These are phyloP conservation scores for Sebastes nivosus DNA, from an alignment of 2,797 vertebrate species.

Conservation along the genomic window DNA sequence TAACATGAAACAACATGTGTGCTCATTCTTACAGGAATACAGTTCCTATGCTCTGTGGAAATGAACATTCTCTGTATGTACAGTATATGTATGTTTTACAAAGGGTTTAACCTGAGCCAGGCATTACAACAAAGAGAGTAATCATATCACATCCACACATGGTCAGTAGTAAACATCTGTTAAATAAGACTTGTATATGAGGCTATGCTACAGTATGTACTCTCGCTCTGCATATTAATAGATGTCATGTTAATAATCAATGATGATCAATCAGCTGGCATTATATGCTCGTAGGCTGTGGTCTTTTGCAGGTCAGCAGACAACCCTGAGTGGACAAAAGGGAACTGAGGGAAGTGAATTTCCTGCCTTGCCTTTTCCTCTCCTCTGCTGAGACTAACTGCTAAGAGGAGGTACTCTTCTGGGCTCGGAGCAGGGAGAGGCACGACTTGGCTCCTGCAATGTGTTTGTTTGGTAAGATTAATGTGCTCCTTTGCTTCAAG, in stretches of 20 bases:
- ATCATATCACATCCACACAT: too few species aligned
- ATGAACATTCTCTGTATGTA: too few species aligned
- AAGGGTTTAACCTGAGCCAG: too few species aligned
- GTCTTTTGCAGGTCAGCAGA: constrained; percentile 21
- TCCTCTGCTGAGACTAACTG: constrained; percentile 37
- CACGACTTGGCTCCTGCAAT: constrained; percentile 9
- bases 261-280: background rate
- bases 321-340: constrained; percentile 54
- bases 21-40: too few species aligned
- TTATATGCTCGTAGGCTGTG: background rate
- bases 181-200: too few species aligned
- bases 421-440: constrained; percentile 5
- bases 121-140: too few species aligned
- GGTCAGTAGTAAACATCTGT: too few species aligned
- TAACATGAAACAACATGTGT: too few species aligned
- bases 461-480: constrained; percentile 39
- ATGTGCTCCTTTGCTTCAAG: constrained; percentile 17
- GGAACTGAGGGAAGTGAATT: constrained; percentile 76
- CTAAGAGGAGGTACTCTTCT: constrained; percentile 30
- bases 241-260: background rate
- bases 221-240: too few species aligned
- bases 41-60: too few species aligned
- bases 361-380: constrained; percentile 83
- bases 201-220: background rate
- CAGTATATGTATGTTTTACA: too few species aligned